Conservation (phyloP, 64 coral and sea anemone species). For the Pocillopora verrucosa region DNA sequence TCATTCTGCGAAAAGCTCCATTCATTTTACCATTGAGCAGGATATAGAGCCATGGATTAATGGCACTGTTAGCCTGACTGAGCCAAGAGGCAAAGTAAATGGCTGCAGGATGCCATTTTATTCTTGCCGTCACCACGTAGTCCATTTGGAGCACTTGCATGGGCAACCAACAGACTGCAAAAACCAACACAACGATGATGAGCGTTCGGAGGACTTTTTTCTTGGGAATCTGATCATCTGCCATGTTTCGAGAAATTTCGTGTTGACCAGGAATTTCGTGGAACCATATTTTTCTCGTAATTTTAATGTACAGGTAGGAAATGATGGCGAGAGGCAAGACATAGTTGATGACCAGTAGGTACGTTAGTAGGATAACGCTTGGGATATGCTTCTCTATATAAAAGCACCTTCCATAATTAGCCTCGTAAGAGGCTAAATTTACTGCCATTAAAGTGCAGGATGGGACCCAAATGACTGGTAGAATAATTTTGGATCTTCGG, state of each 20-base stretch:
- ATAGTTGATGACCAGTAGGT: conserved; percentile 8
- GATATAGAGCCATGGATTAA: not conserved
- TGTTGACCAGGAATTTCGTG: conserved; percentile 33
- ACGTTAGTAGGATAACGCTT: not conserved
- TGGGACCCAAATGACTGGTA: conserved; percentile 20
- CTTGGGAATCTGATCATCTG: not conserved
- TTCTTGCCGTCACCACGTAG: not conserved
- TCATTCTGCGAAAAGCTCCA: not conserved
- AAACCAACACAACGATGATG: conserved; percentile 26
- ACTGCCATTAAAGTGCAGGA: conserved; percentile 26
- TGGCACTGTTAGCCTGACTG: not conserved
- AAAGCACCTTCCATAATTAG: not conserved
- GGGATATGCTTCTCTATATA: not conserved
- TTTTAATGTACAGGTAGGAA: not conserved
- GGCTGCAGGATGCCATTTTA: not conserved
- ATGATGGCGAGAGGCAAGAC: conserved; percentile 22
- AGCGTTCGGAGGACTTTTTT: conserved; percentile 38
- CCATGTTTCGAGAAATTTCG: not conserved
- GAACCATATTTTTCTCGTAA: conserved; percentile 24
- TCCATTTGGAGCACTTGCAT: conserved; percentile 34
- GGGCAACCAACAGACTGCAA: conserved; percentile 44
- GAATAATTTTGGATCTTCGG: conserved; percentile 24
- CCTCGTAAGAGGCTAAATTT: not conserved
- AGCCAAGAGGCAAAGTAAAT: not conserved
- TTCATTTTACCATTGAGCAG: not conserved